Conservation (phyloP, 2,797 vertebrate genomes). For the Mormyrops attenuatus region DNA sequence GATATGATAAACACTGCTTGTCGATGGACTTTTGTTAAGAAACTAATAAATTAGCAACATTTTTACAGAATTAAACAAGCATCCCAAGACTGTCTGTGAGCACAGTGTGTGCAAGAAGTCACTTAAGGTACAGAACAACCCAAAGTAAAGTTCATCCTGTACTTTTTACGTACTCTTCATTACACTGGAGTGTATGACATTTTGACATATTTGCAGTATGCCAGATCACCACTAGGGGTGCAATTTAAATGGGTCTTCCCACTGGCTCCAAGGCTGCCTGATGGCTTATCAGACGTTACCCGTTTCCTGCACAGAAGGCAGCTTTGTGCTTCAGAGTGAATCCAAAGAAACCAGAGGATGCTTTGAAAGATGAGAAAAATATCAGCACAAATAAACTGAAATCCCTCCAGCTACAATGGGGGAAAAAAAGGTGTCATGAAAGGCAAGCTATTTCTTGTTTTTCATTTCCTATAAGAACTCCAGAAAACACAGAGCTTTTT, state of each 20-base stretch:
- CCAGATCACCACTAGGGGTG: not conserved
- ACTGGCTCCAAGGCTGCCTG: not conserved
- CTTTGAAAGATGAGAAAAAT: conserved; percentile 46
- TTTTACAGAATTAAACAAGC: not conserved
- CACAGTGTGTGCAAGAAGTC: not conserved
- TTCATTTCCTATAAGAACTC: not conserved
- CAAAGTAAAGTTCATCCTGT: not conserved
- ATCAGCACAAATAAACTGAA: not conserved
- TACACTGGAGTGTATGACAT: not conserved
- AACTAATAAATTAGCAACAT: not conserved
- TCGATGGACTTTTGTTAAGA: not conserved
- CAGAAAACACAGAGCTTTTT: not conserved
- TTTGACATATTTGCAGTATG: not conserved
- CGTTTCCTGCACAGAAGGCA: conserved; percentile 73
- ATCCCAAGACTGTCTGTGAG: not conserved
- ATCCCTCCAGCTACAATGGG: not conserved
- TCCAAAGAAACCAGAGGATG: conserved; percentile 79
- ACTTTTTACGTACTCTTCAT: not conserved
- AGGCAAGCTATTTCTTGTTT: not conserved
- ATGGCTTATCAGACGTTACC: conserved; percentile 54
- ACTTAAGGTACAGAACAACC: not conserved
- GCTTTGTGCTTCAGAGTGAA: conserved; percentile 81
- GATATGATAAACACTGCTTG: not conserved
- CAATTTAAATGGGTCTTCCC: not conserved
- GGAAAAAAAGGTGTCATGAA: not conserved